Conservation (phyloP, 92 coral and sea anemone genomes). For the Palythoa grandis region DNA sequence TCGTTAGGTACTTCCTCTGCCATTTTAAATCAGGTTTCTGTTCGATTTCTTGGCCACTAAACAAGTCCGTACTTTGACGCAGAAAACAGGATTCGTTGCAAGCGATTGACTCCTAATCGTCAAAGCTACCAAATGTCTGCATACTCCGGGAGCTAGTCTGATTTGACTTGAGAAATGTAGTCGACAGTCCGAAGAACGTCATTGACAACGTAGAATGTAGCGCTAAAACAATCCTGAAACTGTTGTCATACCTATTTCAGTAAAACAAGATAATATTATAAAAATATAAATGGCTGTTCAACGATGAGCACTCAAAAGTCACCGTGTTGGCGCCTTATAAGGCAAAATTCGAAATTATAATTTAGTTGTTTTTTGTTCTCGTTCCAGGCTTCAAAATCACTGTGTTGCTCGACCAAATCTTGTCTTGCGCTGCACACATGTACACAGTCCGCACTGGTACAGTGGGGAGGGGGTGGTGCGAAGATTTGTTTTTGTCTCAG, state of each 20-base stretch:
- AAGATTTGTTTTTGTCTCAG: too few relatives aligned
- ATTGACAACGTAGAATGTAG: background rate
- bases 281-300: background rate
- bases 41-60: background rate
- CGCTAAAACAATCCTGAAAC: background rate
- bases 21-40: background rate
- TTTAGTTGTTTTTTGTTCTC: background rate
- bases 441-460: too few relatives aligned
- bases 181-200: background rate
- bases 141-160: too few relatives aligned
- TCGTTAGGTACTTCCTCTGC: background rate
- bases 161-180: background rate
- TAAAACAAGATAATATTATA: too few relatives aligned
- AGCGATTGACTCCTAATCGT: background rate
- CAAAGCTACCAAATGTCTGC: background rate
- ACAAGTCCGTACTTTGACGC: background rate
- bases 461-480: too few relatives aligned
- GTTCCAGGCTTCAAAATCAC: background rate
- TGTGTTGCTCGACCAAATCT: background rate
- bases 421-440: too few relatives aligned
- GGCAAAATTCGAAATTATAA: background rate
- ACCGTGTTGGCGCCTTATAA: background rate
- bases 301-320: background rate
- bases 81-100: constrained; percentile 6
- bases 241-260: background rate